phyloP scores from a whole-genome alignment of 2,113 vertebrate species.

The Gnathonemus echidnorhynchus region DNA sequence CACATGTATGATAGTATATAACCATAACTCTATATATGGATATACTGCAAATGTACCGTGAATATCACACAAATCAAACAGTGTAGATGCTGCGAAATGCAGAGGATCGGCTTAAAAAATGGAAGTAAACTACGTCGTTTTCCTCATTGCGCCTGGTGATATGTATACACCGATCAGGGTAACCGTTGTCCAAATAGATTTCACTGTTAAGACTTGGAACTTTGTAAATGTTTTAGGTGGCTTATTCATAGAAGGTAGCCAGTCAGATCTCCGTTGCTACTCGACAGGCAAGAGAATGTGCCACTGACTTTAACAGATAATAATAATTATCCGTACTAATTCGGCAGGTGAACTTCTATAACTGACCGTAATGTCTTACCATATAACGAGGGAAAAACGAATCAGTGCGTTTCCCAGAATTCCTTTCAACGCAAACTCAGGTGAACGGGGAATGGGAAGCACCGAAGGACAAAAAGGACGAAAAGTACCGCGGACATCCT shows the following conservation, averaged over 20 bases:
- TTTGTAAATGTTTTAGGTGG: not conserved
- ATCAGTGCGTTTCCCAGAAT: not conserved
- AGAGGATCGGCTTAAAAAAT: not conserved
- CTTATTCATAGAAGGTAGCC: not conserved
- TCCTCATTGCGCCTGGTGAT: not conserved
- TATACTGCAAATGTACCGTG: not conserved
- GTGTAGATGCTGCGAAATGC: not conserved
- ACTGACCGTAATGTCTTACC: not conserved
- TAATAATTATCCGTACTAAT: not conserved
- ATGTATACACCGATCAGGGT: not conserved
- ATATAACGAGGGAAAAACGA: not conserved
- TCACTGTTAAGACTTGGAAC: not conserved
- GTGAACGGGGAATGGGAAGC: not conserved
- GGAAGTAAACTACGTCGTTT: not conserved
- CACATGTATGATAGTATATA: not conserved
- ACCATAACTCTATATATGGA: not conserved
- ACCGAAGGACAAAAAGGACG: constrained; percentile 9
- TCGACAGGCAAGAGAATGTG: not conserved
- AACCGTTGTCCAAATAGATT: not conserved
- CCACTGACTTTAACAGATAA: not conserved
- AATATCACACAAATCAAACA: not conserved
- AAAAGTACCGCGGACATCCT: not conserved
- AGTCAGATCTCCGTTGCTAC: not conserved
- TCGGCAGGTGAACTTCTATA: not conserved
- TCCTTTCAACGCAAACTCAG: not conserved